Conservation (phyloP, 2,113 vertebrate genomes). For the Alexandromys fortis region DNA sequence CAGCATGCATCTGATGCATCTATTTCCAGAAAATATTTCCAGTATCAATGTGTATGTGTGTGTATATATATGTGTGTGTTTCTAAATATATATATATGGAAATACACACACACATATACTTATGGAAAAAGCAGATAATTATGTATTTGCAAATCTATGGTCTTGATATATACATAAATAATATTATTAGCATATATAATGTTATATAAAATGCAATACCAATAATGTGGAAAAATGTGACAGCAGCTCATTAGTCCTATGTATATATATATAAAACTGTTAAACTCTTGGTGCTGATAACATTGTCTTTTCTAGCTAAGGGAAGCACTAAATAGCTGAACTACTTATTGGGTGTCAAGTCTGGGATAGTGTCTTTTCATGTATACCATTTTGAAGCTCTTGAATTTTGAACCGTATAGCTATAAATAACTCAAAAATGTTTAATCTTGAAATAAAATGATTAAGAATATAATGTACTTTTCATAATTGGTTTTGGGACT, state of each 20-base stretch:
- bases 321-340: neutral
- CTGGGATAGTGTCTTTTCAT: neutral
- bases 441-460: constrained; percentile 46
- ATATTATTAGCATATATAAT: neutral
- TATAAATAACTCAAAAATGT: constrained; percentile 11
- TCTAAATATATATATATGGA: neutral
- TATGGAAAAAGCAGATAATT: neutral
- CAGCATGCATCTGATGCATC: neutral
- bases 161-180: neutral
- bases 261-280: neutral
- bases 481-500: neutral
- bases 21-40: neutral
- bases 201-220: neutral
- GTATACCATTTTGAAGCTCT: neutral
- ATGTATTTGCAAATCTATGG: neutral
- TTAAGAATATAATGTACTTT: neutral
- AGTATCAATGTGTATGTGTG: neutral
- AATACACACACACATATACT: neutral
- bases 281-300: neutral
- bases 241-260: neutral
- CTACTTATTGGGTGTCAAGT: neutral
- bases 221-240: neutral
- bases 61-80: no score
- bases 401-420: constrained; percentile 34
- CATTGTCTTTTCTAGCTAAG: neutral